Base-by-base conservation (phyloP, 2,797 vertebrate genomes). In the Staurois parvus region DNA sequence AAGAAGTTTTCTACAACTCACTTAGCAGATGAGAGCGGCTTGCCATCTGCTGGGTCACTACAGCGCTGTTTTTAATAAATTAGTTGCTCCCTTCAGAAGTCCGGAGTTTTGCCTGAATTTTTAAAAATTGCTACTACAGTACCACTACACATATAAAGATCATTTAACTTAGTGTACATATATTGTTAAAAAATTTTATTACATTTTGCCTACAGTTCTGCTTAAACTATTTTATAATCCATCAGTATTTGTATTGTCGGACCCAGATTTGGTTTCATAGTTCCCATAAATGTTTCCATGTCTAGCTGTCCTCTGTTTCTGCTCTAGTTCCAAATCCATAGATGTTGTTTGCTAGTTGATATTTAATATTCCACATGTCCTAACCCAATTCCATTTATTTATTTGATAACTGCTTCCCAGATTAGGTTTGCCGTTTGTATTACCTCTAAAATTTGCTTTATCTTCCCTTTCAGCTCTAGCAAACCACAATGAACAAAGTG, bases 381-480 rank as follows among this genome's bases (percentile, higher is more conserved):
- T 26, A 26, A 64, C n/a, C n/a, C 12, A 26, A 9, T 24, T 3
- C 5, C 59, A 64, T 64, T 24, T 64, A 7, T 64, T 1, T 9
- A 64, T 24, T 9, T 64, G 59, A 64, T 26, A 26, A 26, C 5
- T 64, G 48, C 21, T 64, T 64, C 59, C 59, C 59, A 64, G 59
- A 64, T 9, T 64, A 9, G 3, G 59, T 26, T 26, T 64, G 59
- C 59, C 10, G 59, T 64, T 64, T 64, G 74, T 13, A 62, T 62
- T 34, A 29, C 30, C 56, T 42, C 12, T 82, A 34, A 75, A 42
- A 75, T 83, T 67, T 74, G 37, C 48, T 83, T 83, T 83, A 67
- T 64, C 81, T 75, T 29, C 28, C 48, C n/a, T 83, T 82, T 64
- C 70, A 42, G 48, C 32, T 40, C 34, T 64, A 74, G 29, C 12